Percentiles rank a stretch among this genome's conserved stretches.
Evolutionary conservation across 2,113 vertebrate species (phyloP).

Genomic region (Oreochromis spilurus): DNA sequence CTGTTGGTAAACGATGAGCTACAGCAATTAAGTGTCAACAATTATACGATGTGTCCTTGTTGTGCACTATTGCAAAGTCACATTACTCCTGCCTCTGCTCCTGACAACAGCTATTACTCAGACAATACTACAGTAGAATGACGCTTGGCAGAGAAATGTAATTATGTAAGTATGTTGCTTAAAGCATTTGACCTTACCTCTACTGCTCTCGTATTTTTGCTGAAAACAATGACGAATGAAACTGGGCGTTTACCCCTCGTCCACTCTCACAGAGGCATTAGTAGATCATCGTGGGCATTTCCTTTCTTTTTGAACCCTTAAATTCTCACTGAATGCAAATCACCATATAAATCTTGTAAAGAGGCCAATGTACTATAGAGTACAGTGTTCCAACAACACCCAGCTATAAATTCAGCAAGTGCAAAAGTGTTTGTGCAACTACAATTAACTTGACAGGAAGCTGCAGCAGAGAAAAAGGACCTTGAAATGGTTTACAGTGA

Average conservation of each 20-base stretch:
- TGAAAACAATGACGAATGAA: neutral
- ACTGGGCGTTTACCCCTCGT: neutral
- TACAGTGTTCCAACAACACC: neutral
- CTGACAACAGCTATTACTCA: neutral
- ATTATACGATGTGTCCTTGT: neutral
- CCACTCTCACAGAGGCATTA: neutral
- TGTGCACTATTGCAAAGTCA: neutral
- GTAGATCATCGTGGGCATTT: neutral
- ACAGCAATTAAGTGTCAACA: neutral
- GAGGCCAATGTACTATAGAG: neutral
- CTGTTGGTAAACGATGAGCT: neutral
- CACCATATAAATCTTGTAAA: neutral
- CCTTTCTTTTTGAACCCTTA: neutral
- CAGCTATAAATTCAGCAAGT: neutral
- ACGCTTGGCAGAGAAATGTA: neutral
- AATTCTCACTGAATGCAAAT: neutral
- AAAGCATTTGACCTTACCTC: neutral
- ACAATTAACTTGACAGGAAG: conserved; percentile 26
- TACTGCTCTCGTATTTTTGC: neutral
- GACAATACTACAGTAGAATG: neutral
- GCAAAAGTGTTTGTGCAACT: neutral
- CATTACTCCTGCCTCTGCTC: neutral
- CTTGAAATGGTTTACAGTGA: neutral
- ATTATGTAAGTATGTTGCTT: neutral
- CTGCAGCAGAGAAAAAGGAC: neutral